These are phyloP conservation scores for Bruchidius siliquastri DNA, from an alignment of 2,888 invertebrate species.

Conservation along the genomic window DNA sequence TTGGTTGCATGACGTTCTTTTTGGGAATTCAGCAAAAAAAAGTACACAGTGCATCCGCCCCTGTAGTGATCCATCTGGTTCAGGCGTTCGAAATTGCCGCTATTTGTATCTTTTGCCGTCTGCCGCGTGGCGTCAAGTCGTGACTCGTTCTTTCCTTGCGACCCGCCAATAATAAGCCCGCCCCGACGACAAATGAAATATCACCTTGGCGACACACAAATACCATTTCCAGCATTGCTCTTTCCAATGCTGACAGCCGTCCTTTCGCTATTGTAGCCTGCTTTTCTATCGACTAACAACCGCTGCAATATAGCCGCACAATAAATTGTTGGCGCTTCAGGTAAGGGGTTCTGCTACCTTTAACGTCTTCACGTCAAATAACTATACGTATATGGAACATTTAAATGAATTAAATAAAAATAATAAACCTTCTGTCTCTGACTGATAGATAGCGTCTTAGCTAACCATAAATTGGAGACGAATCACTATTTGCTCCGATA, in stretches of 20 bases:
- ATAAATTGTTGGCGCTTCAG: background rate
- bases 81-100: slow-evolving; percentile 27
- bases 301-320: background rate
- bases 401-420: too few relatives aligned
- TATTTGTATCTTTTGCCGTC: slow-evolving; percentile 28
- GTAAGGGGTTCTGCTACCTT: too few relatives aligned
- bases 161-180: slow-evolving; percentile 26
- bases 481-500: too few relatives aligned
- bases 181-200: slow-evolving; percentile 18
- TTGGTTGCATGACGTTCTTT: too few relatives aligned
- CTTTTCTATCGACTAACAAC: background rate
- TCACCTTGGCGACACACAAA: slow-evolving; percentile 10
- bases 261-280: background rate
- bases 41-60: background rate
- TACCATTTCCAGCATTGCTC: slow-evolving; percentile 2
- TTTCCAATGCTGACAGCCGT: background rate
- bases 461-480: too few relatives aligned
- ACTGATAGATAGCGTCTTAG: too few relatives aligned
- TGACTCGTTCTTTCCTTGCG: slow-evolving; percentile 11
- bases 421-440: too few relatives aligned
- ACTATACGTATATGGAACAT: too few relatives aligned
- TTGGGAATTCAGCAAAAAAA: background rate
- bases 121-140: slow-evolving; percentile 19
- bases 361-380: too few relatives aligned
- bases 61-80: slow-evolving; percentile 8